These are phyloP conservation scores for Drosophila novamexicana DNA, from an alignment of 1,140 invertebrate genomes.

Conservation along the genomic window DNA sequence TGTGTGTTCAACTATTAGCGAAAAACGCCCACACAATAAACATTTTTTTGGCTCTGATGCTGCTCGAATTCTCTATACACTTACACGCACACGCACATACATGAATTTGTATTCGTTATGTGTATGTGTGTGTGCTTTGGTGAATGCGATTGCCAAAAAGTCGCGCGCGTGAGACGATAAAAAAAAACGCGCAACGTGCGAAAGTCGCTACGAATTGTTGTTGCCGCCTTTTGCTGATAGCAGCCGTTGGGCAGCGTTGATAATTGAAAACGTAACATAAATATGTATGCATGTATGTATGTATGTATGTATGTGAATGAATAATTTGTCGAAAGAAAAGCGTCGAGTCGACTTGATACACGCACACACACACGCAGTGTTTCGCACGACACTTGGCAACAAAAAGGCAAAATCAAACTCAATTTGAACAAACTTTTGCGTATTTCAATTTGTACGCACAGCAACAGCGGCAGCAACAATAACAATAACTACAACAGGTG, in stretches of 20 bases:
- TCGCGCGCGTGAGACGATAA: slow-evolving; percentile 39
- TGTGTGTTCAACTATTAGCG: slow-evolving; percentile 43
- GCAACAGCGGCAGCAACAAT: slow-evolving; percentile 10
- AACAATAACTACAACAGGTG: slow-evolving; percentile 33
- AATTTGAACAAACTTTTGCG: slow-evolving; percentile 14
- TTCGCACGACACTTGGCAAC: slow-evolving; percentile 21
- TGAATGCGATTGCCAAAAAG: slow-evolving; percentile 30
- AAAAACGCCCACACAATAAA: slow-evolving; percentile 55
- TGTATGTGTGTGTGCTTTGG: slow-evolving; percentile 8
- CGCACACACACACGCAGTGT: background rate
- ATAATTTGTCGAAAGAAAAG: slow-evolving; percentile 8
- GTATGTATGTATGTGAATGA: background rate
- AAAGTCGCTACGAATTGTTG: slow-evolving; percentile 4
- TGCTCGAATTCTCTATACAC: background rate
- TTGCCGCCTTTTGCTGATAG: slow-evolving; percentile 13
- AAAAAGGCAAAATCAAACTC: slow-evolving; percentile 22
- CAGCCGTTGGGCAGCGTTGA: slow-evolving; percentile 29
- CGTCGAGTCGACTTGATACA: slow-evolving; percentile 12
- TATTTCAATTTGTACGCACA: slow-evolving; percentile 16
- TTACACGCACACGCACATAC: background rate
- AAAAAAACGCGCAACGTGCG: slow-evolving; percentile 25
- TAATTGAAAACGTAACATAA: slow-evolving; percentile 9
- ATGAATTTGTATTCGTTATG: background rate
- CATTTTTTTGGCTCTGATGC: slow-evolving; percentile 20
- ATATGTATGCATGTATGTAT: background rate